These are phyloP conservation scores for Thalassarche chlororhynchos DNA, from an alignment of 2,113 vertebrate species.

Conservation along the genomic window DNA sequence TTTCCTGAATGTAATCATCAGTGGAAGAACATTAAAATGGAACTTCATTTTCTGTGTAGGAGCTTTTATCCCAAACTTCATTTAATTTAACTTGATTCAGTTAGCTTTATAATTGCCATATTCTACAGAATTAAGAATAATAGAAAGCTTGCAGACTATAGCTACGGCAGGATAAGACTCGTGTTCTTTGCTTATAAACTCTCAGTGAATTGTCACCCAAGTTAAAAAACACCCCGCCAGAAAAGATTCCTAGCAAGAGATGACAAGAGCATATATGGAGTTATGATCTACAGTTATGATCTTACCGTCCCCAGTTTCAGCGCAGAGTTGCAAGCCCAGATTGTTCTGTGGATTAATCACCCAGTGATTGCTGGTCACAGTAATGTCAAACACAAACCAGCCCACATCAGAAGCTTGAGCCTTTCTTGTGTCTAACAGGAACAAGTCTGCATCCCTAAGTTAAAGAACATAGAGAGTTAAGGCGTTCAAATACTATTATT, in stretches of 20 bases:
- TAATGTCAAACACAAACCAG: conserved; percentile 98
- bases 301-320: conserved; percentile 94
- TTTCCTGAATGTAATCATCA: neutral
- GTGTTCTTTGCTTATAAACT: neutral
- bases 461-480: conserved; percentile 50
- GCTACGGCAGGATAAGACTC: neutral
- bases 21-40: neutral
- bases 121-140: neutral
- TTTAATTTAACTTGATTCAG: neutral
- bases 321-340: conserved; percentile 93
- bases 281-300: neutral
- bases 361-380: conserved; percentile 98
- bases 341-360: conserved; percentile 97
- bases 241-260: neutral
- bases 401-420: conserved; percentile 91
- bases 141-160: neutral
- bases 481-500: neutral
- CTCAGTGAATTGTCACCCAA: neutral
- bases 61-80: neutral
- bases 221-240: neutral
- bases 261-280: accelerated
- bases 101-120: neutral
- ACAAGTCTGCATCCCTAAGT: conserved; percentile 92
- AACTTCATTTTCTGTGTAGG: neutral
- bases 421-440: conserved; percentile 90